phyloP scores from a whole-genome alignment of 2,888 invertebrate genomes.

The Rhamnusium bicolor region DNA sequence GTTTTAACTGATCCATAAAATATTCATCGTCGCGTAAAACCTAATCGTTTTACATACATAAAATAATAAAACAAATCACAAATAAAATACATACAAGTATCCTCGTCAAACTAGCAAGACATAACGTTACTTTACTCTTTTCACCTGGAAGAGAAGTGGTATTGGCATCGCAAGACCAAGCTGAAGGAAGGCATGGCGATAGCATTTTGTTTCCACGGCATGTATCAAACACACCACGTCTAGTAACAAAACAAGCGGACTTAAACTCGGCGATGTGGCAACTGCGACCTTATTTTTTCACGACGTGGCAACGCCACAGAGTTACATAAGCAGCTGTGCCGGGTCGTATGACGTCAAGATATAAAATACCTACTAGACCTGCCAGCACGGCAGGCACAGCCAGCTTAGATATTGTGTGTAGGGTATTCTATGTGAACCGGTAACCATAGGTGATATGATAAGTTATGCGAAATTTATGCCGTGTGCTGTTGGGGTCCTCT shows the following conservation, averaged over 20 bases:
- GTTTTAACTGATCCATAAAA: conserved; percentile 17
- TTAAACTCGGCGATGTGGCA: conserved; percentile 39
- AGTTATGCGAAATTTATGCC: conserved; percentile 20
- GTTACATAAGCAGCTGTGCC: conserved; percentile 68
- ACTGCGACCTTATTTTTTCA: conserved; percentile 46
- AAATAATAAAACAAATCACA: conserved; percentile 38
- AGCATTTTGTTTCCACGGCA: conserved; percentile 26
- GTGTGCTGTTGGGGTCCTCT: neutral
- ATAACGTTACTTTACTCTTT: conserved; percentile 58
- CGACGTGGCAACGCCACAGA: conserved; percentile 61
- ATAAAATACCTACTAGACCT: conserved; percentile 30
- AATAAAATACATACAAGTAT: conserved; percentile 41
- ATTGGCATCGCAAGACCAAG: conserved; percentile 15
- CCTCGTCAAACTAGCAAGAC: conserved; percentile 32
- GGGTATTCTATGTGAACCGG: conserved; percentile 21
- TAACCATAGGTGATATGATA: conserved; percentile 23
- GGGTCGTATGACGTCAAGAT: conserved; percentile 64
- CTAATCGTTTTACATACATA: conserved; percentile 17
- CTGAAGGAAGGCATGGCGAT: conserved; percentile 16
- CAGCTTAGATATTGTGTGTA: conserved; percentile 18
- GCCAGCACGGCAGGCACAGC: conserved; percentile 25
- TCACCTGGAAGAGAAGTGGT: conserved; percentile 48
- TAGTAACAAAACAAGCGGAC: conserved; percentile 8
- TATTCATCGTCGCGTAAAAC: conserved; percentile 8
- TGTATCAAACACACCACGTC: conserved; percentile 16